A percentile compares a stretch with the other conserved stretches of the same genome.
Evolutionary conservation across 1,140 invertebrate species (phyloP).

Genomic region (Heliconius congener): DNA sequence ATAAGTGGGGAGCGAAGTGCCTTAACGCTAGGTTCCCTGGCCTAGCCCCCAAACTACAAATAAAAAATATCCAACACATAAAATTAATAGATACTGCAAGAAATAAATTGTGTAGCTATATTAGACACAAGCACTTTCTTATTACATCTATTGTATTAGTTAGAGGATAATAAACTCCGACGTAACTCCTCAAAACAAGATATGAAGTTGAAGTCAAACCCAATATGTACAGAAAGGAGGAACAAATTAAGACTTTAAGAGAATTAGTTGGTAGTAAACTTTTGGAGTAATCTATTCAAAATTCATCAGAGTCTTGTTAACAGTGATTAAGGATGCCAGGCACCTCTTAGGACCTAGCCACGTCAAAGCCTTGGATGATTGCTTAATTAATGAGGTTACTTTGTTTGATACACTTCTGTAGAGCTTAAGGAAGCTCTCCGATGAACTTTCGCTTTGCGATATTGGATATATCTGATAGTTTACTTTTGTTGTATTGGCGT

Average conservation of each 20-base stretch:
- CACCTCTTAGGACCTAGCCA: constrained; percentile 37
- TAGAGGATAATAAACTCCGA: not conserved
- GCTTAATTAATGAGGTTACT: constrained; percentile 43
- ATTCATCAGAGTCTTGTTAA: constrained; percentile 41
- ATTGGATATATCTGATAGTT: not conserved
- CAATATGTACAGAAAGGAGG: not conserved
- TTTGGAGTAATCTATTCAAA: constrained; percentile 31
- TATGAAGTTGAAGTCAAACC: not conserved
- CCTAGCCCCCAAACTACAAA: too few relatives aligned
- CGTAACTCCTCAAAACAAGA: not conserved
- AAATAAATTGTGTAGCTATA: not conserved
- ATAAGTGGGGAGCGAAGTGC: too few relatives aligned
- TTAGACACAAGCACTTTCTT: too few relatives aligned
- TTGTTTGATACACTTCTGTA: constrained; percentile 10
- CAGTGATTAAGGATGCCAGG: constrained; percentile 44
- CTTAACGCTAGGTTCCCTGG: too few relatives aligned
- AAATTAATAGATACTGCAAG: too few relatives aligned
- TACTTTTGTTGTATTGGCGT: not conserved
- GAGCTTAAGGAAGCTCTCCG: not conserved
- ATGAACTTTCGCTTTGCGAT: constrained; percentile 4
- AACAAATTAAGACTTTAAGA: constrained; percentile 2
- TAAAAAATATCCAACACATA: too few relatives aligned
- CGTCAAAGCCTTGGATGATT: constrained; percentile 40
- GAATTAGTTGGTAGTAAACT: not conserved
- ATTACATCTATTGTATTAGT: too few relatives aligned